phyloP scores from a whole-genome alignment of 2,888 invertebrate genomes.

The Ptychoptera contaminata region DNA sequence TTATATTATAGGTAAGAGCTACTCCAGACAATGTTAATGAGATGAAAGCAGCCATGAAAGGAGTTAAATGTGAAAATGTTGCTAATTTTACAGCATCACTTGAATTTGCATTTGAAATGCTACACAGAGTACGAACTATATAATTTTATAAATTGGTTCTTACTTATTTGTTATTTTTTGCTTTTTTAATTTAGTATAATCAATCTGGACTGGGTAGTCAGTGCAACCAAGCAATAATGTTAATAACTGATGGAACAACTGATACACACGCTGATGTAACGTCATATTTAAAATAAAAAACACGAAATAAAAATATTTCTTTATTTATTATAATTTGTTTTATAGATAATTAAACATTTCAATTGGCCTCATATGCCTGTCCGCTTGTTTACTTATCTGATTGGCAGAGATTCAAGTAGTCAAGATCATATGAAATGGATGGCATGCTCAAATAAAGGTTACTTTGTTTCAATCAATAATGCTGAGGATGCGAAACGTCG shows the following conservation, averaged over 20 bases:
- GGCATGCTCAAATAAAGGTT: constrained; percentile 94
- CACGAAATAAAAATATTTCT: no score
- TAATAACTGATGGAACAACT: constrained; percentile 88
- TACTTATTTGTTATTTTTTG: background rate
- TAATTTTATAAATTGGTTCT: background rate
- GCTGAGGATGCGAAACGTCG: constrained; percentile 78
- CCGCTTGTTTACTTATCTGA: constrained; percentile 88
- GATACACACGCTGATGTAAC: constrained; percentile 42
- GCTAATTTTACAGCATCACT: constrained; percentile 88
- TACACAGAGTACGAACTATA: constrained; percentile 52
- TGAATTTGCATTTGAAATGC: constrained; percentile 80
- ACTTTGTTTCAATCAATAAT: constrained; percentile 67
- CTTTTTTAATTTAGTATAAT: constrained; percentile 44
- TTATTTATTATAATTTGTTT: constrained; percentile 24
- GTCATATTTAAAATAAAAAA: background rate
- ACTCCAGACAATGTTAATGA: constrained; percentile 68
- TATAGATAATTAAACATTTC: constrained; percentile 54
- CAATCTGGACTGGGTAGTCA: constrained; percentile 74
- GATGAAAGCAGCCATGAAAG: constrained; percentile 59
- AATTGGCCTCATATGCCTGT: constrained; percentile 92
- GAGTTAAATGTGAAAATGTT: constrained; percentile 57
- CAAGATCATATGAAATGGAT: constrained; percentile 78
- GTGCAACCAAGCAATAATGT: constrained; percentile 96
- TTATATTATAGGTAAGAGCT: constrained; percentile 37
- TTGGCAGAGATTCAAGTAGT: constrained; percentile 84